Conservation (phyloP, 2,888 invertebrate species). For the Agonopterix alstromeriana region DNA sequence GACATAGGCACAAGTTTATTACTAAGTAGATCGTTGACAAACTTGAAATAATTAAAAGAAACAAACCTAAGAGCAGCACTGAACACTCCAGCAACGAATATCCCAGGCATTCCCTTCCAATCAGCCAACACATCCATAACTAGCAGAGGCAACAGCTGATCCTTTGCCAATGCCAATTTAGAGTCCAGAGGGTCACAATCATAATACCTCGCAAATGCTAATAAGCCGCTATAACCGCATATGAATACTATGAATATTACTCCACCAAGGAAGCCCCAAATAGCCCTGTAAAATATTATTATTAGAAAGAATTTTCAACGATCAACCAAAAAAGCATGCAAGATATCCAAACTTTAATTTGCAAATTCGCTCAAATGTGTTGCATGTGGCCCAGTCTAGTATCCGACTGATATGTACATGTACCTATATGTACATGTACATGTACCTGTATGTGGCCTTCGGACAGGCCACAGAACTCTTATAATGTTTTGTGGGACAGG, state of each 20-base stretch:
- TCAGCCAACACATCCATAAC: constrained; percentile 90
- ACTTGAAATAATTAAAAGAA: background rate
- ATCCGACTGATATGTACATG: too few relatives aligned
- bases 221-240: constrained; percentile 84
- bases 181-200: constrained; percentile 86
- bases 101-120: constrained; percentile 88
- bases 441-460: too few relatives aligned
- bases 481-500: too few relatives aligned
- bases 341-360: too few relatives aligned
- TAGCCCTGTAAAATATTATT: constrained; percentile 72
- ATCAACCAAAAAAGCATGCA: too few relatives aligned
- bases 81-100: constrained; percentile 93
- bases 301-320: too few relatives aligned
- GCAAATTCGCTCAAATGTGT: too few relatives aligned
- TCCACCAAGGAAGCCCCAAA: constrained; percentile 82
- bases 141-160: constrained; percentile 87
- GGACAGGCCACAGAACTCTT: too few relatives aligned
- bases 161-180: constrained; percentile 82
- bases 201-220: constrained; percentile 84
- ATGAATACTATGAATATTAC: constrained; percentile 80
- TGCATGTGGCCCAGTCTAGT: too few relatives aligned
- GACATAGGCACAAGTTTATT: background rate
- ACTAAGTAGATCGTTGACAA: background rate
- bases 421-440: too few relatives aligned
- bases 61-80: constrained; percentile 89